phyloP scores from a whole-genome alignment of 2,888 invertebrate species.

The Drosophila paranaensis region DNA sequence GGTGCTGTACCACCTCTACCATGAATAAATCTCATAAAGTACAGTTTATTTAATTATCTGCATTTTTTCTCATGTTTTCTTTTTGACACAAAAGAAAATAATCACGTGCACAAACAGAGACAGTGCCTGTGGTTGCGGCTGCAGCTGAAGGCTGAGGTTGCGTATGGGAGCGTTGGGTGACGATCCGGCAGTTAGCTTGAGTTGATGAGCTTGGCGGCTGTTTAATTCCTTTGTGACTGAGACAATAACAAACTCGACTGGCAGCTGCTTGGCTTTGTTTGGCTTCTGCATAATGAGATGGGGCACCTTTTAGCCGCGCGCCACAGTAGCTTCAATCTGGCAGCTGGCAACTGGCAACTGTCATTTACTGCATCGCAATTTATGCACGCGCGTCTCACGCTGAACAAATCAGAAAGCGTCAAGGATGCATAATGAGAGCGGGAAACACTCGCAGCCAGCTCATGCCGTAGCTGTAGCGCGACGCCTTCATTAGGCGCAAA shows the following conservation, averaged over 20 bases:
- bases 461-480: slow-evolving; percentile 12
- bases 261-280: slow-evolving; percentile 60
- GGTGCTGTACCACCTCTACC: background rate
- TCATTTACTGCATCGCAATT: slow-evolving; percentile 56
- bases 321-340: slow-evolving; percentile 10
- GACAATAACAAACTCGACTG: slow-evolving; percentile 65
- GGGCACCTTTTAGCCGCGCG: slow-evolving; percentile 23
- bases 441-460: slow-evolving; percentile 15
- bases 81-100: background rate
- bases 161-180: background rate
- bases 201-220: slow-evolving; percentile 68
- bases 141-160: background rate
- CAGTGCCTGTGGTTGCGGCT: background rate
- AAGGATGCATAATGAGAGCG: slow-evolving; percentile 75
- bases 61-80: background rate
- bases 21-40: background rate
- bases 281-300: slow-evolving; percentile 70
- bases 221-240: slow-evolving; percentile 72
- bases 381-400: slow-evolving; percentile 69
- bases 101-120: background rate
- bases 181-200: slow-evolving; percentile 2
- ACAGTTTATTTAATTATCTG: background rate
- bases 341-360: slow-evolving; percentile 10
- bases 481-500: slow-evolving; percentile 72
- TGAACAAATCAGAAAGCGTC: slow-evolving; percentile 69